These are phyloP conservation scores for Ceuthmochares aereus DNA, from an alignment of 2,113 vertebrate genomes.

Conservation along the genomic window DNA sequence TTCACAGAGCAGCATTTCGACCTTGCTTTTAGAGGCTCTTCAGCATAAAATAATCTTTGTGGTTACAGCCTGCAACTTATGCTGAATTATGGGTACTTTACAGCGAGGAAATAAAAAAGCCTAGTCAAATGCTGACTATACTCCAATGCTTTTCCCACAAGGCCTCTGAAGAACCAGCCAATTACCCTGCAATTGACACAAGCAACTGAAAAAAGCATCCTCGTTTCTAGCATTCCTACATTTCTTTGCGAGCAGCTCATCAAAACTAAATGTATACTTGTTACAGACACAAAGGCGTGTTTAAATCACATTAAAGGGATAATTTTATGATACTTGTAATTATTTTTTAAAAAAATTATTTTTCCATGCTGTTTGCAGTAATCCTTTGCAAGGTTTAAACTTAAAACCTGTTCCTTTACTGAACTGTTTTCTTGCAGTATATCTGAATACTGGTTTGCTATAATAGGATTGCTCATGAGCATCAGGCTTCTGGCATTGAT, in stretches of 20 bases:
- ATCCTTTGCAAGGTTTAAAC: slow-evolving; percentile 12
- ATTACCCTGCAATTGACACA: slow-evolving; percentile 54
- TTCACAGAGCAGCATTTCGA: background rate
- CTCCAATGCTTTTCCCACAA: slow-evolving; percentile 16
- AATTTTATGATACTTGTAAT: slow-evolving; percentile 42
- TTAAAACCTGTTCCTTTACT: slow-evolving; percentile 46
- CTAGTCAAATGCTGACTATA: slow-evolving; percentile 18
- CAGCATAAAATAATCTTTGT: slow-evolving; percentile 14
- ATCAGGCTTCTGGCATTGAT: slow-evolving; percentile 49
- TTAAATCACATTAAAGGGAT: slow-evolving; percentile 52
- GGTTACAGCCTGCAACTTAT: background rate
- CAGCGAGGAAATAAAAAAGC: slow-evolving; percentile 26
- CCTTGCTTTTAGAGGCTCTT: slow-evolving; percentile 24
- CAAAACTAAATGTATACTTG: slow-evolving; percentile 47
- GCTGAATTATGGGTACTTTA: slow-evolving; percentile 32
- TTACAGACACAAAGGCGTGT: slow-evolving; percentile 43
- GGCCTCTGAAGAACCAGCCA: slow-evolving; percentile 50
- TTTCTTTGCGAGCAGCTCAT: slow-evolving; percentile 45
- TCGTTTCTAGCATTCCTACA: background rate
- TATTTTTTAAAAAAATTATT: background rate
- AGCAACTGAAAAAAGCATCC: slow-evolving; percentile 41
- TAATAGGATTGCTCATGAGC: slow-evolving; percentile 43
- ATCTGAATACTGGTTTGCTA: slow-evolving; percentile 6
- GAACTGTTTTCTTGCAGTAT: background rate
- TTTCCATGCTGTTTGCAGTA: background rate